A percentile compares a stretch with the other conserved stretches of the same genome.
Evolutionary conservation across 2,888 invertebrate genomes (phyloP).

Genomic region (Macropis europaea): DNA sequence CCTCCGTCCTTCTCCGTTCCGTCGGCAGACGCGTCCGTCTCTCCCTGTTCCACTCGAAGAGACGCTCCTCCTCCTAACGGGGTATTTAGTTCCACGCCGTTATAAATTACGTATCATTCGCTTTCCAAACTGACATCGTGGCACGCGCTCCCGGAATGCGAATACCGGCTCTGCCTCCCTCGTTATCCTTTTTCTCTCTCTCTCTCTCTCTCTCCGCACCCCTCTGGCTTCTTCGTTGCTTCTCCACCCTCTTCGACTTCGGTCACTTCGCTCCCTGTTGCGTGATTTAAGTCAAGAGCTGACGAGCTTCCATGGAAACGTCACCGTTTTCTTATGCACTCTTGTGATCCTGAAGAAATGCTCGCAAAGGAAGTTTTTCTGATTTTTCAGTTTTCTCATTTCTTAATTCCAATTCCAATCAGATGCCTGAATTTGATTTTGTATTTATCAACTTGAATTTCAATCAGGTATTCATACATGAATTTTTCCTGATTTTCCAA

Average conservation of each 20-base stretch:
- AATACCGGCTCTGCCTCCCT: slow-evolving; percentile 44
- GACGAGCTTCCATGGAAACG: not conserved
- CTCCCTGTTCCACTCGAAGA: slow-evolving; percentile 10
- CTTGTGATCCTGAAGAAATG: slow-evolving; percentile 17
- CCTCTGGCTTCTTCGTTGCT: not conserved
- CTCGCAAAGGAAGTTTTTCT: no score
- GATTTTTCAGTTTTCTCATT: no score
- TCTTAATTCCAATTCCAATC: no score
- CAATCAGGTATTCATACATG: no score
- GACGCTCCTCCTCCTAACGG: slow-evolving; percentile 34
- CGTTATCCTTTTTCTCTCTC: slow-evolving; percentile 36
- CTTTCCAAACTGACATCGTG: slow-evolving; percentile 71
- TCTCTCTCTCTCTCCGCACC: not conserved
- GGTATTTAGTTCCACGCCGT: slow-evolving; percentile 67
- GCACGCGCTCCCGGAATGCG: slow-evolving; percentile 66
- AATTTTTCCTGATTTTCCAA: no score
- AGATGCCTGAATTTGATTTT: no score
- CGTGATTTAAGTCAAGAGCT: slow-evolving; percentile 31
- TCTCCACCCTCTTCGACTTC: not conserved
- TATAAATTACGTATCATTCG: slow-evolving; percentile 79
- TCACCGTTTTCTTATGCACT: not conserved
- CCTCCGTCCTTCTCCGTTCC: slow-evolving; percentile 2
- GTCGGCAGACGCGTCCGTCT: slow-evolving; percentile 1
- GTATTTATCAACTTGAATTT: no score
- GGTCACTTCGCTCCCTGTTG: slow-evolving; percentile 42